A percentile compares a stretch with the other conserved stretches of the same genome.
Conservation (phyloP, 1,140 invertebrate species). For the Aleiodes sp. region DNA sequence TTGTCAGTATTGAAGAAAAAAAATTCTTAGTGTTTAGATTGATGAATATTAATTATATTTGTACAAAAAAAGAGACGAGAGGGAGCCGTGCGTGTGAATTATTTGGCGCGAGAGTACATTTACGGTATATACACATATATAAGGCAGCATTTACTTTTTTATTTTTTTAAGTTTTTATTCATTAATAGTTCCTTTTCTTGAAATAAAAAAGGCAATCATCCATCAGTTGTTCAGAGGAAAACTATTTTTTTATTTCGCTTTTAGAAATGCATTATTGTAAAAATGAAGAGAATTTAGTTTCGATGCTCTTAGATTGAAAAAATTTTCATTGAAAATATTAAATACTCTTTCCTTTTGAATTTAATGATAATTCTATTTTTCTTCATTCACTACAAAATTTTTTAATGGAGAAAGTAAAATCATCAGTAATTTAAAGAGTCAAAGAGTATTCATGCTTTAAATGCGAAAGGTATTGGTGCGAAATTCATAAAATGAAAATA, state of each 20-base stretch:
- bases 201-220: slow-evolving; percentile 8
- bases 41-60: slow-evolving; percentile 7
- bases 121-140: slow-evolving; percentile 20
- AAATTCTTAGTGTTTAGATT: not conserved
- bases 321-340: too few species aligned
- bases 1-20: not conserved
- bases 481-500: too few species aligned
- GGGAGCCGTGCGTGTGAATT: slow-evolving; percentile 3
- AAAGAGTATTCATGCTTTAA: too few species aligned
- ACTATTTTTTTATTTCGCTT: not conserved
- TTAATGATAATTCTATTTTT: too few species aligned
- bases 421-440: too few species aligned
- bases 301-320: not conserved
- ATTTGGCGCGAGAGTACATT: slow-evolving; percentile 7
- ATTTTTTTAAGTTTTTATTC: not conserved
- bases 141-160: slow-evolving; percentile 25
- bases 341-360: too few species aligned
- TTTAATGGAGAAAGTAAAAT: too few species aligned
- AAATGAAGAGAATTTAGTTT: not conserved
- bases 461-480: too few species aligned
- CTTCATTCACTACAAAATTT: too few species aligned
- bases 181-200: not conserved
- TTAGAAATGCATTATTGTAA: not conserved
- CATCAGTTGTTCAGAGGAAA: not conserved
- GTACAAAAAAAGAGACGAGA: slow-evolving; percentile 13